Conservation (phyloP, 2,797 vertebrate species). For the Zenarchopterus dispar region DNA sequence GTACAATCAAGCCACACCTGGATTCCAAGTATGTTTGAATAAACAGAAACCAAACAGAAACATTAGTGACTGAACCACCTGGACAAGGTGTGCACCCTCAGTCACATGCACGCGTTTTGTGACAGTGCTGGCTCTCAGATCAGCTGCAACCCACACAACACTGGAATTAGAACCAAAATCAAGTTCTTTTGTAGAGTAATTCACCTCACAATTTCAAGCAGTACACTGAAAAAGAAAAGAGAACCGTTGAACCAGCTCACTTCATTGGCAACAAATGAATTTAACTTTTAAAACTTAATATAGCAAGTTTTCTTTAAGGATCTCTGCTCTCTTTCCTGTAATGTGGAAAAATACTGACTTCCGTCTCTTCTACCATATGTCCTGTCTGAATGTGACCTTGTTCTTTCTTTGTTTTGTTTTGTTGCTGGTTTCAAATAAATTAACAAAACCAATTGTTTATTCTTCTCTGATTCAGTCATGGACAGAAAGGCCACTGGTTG, state of each 20-base stretch:
- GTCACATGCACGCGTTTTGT: conserved; percentile 7
- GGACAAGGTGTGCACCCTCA: not conserved
- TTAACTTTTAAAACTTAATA: too few relatives aligned
- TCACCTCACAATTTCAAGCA: not conserved
- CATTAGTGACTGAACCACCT: not conserved
- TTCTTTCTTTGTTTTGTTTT: too few relatives aligned
- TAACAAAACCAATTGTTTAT: not conserved
- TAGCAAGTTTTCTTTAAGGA: too few relatives aligned
- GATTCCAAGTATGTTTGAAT: conserved; percentile 29
- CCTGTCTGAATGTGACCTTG: conserved; percentile 12
- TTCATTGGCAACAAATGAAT: too few relatives aligned
- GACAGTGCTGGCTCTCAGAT: conserved; percentile 1
- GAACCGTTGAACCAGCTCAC: too few relatives aligned
- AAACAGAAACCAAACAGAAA: conserved; percentile 25
- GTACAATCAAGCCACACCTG: conserved; percentile 28
- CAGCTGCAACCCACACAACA: not conserved
- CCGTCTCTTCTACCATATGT: not conserved
- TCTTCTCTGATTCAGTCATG: conserved; percentile 2
- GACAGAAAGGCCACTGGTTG: not conserved
- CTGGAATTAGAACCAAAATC: not conserved
- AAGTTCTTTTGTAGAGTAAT: not conserved
- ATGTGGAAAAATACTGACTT: conserved; percentile 15
- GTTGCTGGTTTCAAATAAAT: conserved; percentile 20
- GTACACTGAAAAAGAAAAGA: not conserved
- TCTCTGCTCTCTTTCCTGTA: too few relatives aligned